These are phyloP conservation scores for Magallana angulata DNA, from an alignment of 1,140 invertebrate species.

Conservation along the genomic window DNA sequence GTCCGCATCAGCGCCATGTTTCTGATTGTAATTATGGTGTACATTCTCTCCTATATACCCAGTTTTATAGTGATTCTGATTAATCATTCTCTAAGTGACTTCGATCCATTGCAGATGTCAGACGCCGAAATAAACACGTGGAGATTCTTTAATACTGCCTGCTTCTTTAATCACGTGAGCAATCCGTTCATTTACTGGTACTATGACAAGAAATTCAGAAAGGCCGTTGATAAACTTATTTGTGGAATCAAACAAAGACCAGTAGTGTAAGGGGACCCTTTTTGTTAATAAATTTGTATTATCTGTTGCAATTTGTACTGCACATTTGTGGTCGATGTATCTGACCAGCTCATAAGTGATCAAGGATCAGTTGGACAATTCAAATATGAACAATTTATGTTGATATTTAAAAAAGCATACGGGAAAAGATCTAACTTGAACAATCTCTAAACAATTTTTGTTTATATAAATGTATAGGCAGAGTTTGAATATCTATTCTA, in stretches of 20 bases:
- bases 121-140: neutral
- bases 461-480: too few species aligned
- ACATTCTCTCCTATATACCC: neutral
- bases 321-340: too few species aligned
- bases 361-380: too few species aligned
- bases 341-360: too few species aligned
- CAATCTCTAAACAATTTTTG: too few species aligned
- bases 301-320: too few species aligned
- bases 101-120: neutral
- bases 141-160: constrained; percentile 10
- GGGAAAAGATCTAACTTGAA: too few species aligned
- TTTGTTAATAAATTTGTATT: too few species aligned
- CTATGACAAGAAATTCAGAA: constrained; percentile 17
- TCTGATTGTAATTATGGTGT: neutral
- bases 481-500: too few species aligned
- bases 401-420: too few species aligned
- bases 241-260: neutral
- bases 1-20: neutral
- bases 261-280: too few species aligned
- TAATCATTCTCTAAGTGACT: neutral
- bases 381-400: too few species aligned
- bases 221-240: neutral
- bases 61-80: neutral
- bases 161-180: neutral
- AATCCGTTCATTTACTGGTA: constrained; percentile 25